phyloP scores from a whole-genome alignment of 2,113 vertebrate genomes.

The human (Homo sapiens) region GRCh38 chr5:116895001-116895500 shows the following conservation, averaged over 20 bases:
- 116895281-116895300: neutral
- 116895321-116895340: too few species aligned
- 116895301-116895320: too few species aligned
- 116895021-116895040: neutral
- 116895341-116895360: neutral
- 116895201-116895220: neutral
- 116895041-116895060: neutral
- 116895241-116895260: too few species aligned
- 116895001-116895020: neutral
- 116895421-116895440: neutral
- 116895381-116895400: neutral
- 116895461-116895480: neutral
- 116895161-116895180: neutral
- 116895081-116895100: neutral
- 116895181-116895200: neutral
- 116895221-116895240: neutral
- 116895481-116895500: neutral
- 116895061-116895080: neutral
- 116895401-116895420: neutral
- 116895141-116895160: too few species aligned
- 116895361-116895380: neutral
- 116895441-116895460: neutral
- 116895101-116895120: too few species aligned
- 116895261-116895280: neutral
- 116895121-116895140: neutral